Evolutionary conservation across 2,797 vertebrate species (phyloP), one percentile per base, ranked within the genome.

Genomic region (Tiaroga cobitis): DNA sequence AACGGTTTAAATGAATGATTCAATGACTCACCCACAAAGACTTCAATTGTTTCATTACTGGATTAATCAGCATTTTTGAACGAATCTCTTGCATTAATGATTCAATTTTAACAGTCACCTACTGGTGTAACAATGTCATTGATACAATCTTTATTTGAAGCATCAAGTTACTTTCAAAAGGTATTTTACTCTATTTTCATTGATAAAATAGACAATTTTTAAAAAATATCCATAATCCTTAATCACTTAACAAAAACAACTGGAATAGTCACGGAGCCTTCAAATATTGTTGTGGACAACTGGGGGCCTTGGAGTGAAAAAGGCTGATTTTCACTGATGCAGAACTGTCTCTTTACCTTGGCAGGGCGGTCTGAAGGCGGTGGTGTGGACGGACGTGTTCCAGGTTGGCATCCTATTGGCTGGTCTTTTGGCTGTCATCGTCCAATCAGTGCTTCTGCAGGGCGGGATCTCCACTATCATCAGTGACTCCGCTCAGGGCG

Each of bases 321-420:
- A 26, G 2, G 8, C n/a, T 61, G 4, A 13, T 13, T 6, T 26
- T 26, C 26, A 63, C 26, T 63, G 61, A 63, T 63, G 16, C 1
- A 56, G 21, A n/a, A 69, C 37, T 51, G n/a, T 54, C 19, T 79
- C 86, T 85, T 84, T 93, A 37, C 88, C 90, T 49, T 85, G 72
- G 6, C 94, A 99, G 98, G 98, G 98, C 0, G 98, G 98, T 75
- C 95, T 99, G 56, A 99, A 97, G 92, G 98, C 98, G 0, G 98
- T 99, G 90, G 96, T 99, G 86, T 99, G 98, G 98, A 99, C 97
- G 0, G 98, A 99, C 0, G 97, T 98, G 85, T 97, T 99, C 90
- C 98, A 99, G 94, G 93, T 97, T 77, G 94, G 94, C 70, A 96
- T 99, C 90, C 99, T 99, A 96, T 73, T 99, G 1, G 95, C 97